Percentiles rank a stretch among this genome's conserved stretches.
Conservation (phyloP, 2,113 vertebrate genomes). For the Paramormyrops kingsleyae region DNA sequence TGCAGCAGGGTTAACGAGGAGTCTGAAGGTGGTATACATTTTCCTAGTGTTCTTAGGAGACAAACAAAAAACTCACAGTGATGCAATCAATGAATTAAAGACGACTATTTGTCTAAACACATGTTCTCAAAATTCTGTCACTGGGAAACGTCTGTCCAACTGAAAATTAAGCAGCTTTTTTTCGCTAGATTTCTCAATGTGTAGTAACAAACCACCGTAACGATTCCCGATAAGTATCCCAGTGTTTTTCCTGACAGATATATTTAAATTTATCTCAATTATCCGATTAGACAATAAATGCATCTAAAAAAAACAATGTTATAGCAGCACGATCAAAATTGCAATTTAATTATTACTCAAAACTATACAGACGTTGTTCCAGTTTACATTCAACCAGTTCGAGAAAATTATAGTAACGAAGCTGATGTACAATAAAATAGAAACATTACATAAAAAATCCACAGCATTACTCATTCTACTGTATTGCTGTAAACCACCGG, state of each 20-base stretch:
- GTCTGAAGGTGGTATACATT: neutral
- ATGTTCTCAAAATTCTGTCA: neutral
- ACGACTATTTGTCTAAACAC: neutral
- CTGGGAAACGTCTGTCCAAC: neutral
- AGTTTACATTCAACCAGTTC: neutral
- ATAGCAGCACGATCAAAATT: neutral
- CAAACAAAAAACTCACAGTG: neutral
- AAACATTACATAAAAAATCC: neutral
- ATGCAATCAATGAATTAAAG: neutral
- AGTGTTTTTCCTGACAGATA: neutral
- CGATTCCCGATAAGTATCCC: neutral
- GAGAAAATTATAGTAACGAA: neutral
- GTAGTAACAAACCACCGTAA: neutral
- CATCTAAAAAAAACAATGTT: neutral
- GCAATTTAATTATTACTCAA: neutral
- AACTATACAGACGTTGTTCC: neutral
- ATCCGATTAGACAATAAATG: neutral
- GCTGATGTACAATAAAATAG: neutral
- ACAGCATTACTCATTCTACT: neutral
- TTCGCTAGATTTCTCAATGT: neutral
- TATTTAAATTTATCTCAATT: neutral
- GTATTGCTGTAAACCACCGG: neutral
- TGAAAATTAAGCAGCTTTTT: neutral
- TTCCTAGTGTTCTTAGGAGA: neutral
- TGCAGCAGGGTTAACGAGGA: neutral